Percentiles rank a stretch among this genome's conserved stretches.
phyloP scores from a whole-genome alignment of 2,797 vertebrate genomes.

The Aulostomus chinensis region DNA sequence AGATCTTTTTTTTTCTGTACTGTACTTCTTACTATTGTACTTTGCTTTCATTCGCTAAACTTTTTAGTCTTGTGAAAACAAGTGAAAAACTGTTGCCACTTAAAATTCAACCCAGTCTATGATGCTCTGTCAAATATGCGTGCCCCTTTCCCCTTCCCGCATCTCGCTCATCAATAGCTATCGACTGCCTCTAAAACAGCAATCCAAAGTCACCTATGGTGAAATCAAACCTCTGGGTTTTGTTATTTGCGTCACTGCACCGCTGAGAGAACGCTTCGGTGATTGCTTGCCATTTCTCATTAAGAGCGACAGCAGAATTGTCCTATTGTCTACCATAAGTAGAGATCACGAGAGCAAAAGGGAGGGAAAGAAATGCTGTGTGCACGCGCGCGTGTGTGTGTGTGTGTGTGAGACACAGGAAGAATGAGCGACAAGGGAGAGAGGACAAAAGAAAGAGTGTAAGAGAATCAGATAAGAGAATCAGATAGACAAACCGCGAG shows the following conservation, averaged over 20 bases:
- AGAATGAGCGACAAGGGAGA: slow-evolving; percentile 36
- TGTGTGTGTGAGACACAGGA: slow-evolving; percentile 24
- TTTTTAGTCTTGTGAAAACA: no score
- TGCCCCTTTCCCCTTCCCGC: slow-evolving; percentile 53
- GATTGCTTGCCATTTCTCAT: slow-evolving; percentile 79
- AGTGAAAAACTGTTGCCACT: slow-evolving; percentile 55
- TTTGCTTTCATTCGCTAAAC: no score
- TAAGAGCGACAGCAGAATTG: slow-evolving; percentile 67
- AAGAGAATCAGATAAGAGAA: slow-evolving; percentile 45
- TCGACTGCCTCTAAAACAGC: slow-evolving; percentile 76
- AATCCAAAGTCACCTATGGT: slow-evolving; percentile 69
- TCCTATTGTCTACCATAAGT: slow-evolving; percentile 71
- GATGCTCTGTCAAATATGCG: slow-evolving; percentile 72
- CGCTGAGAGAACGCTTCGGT: slow-evolving; percentile 43
- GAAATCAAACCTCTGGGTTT: slow-evolving; percentile 71
- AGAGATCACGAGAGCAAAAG: slow-evolving; percentile 62
- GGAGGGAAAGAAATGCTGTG: neutral
- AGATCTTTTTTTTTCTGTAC: no score
- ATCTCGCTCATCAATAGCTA: slow-evolving; percentile 77
- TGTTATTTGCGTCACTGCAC: slow-evolving; percentile 60
- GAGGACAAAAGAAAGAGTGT: slow-evolving; percentile 15
- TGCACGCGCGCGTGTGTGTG: neutral
- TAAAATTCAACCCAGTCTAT: slow-evolving; percentile 58
- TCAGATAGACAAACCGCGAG: slow-evolving; percentile 40
- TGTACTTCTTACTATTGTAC: no score